Percentiles rank a stretch among this genome's conserved stretches.
Evolutionary conservation across 37 sponge, comb jelly and placozoan genomes (phyloP).

Genomic region (Chondrilla cf. caribensis): DNA sequence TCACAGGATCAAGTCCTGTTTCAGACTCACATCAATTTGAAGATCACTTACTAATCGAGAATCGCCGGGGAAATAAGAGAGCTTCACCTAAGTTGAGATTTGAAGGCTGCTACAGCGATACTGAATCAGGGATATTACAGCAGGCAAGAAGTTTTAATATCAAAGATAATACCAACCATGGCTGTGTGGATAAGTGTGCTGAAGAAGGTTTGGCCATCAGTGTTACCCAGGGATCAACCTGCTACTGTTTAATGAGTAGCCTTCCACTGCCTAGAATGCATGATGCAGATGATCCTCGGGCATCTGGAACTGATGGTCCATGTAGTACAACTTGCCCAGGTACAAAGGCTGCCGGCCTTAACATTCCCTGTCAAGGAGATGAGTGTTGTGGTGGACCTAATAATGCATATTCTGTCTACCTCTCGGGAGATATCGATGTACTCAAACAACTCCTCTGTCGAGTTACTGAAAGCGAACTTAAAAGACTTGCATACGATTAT

Average conservation of each 20-base stretch:
- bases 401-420: background rate
- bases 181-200: background rate
- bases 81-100: background rate
- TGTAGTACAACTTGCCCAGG: background rate
- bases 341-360: background rate
- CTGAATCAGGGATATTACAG: background rate
- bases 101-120: background rate
- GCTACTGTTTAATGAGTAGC: background rate
- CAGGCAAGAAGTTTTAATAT: background rate
- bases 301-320: background rate
- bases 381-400: background rate
- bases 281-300: background rate
- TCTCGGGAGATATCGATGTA: background rate
- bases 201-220: background rate
- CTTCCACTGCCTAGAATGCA: background rate
- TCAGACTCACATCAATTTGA: too few species aligned
- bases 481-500: too few species aligned
- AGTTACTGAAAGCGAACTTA: too few species aligned
- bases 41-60: too few species aligned
- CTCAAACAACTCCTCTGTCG: background rate
- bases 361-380: background rate
- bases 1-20: too few species aligned
- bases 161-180: background rate
- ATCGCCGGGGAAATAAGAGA: background rate
- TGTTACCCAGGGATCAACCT: background rate